phyloP scores from a whole-genome alignment of 2,888 invertebrate species.

The Drosophila anceps region DNA sequence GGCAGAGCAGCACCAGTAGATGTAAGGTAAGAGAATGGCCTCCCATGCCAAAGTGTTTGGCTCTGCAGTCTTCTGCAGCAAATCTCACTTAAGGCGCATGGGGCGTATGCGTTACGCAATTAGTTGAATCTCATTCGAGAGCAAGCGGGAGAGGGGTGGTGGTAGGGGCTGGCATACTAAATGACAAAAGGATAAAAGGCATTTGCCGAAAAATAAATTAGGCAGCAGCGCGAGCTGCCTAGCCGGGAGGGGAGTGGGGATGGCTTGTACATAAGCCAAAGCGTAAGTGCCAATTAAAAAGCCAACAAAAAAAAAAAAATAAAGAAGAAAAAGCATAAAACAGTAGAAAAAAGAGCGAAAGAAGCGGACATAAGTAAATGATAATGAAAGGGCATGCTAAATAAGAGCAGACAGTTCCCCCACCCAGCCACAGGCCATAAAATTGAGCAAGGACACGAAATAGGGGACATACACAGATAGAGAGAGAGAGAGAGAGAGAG shows the following conservation, averaged over 20 bases:
- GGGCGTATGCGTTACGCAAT: constrained; percentile 78
- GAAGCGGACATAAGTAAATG: constrained; percentile 46
- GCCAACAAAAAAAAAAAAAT: constrained; percentile 25
- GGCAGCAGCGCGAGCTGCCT: constrained; percentile 30
- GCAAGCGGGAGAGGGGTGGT: background rate
- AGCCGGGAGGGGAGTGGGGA: background rate
- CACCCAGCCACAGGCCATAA: constrained; percentile 30
- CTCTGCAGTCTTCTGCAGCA: constrained; percentile 59
- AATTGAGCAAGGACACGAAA: constrained; percentile 14
- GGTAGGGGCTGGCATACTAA: constrained; percentile 25
- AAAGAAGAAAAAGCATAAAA: constrained; percentile 8
- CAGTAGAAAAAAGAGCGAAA: constrained; percentile 11
- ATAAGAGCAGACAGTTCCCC: constrained; percentile 40
- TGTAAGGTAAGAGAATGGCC: too few relatives aligned
- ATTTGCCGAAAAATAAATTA: constrained; percentile 74
- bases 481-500: background rate
- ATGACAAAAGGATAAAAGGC: constrained; percentile 77
- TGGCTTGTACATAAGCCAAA: constrained; percentile 58
- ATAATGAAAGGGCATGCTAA: constrained; percentile 46
- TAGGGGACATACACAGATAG: background rate
- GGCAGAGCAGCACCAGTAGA: background rate
- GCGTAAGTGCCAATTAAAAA: constrained; percentile 77
- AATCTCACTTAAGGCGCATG: constrained; percentile 75
- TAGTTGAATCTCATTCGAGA: constrained; percentile 65
- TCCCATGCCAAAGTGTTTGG: constrained; percentile 31